Percentiles rank a stretch among this genome's conserved stretches.
These are phyloP conservation scores for Netta rufina DNA, from an alignment of 2,797 vertebrate species.

Conservation along the genomic window DNA sequence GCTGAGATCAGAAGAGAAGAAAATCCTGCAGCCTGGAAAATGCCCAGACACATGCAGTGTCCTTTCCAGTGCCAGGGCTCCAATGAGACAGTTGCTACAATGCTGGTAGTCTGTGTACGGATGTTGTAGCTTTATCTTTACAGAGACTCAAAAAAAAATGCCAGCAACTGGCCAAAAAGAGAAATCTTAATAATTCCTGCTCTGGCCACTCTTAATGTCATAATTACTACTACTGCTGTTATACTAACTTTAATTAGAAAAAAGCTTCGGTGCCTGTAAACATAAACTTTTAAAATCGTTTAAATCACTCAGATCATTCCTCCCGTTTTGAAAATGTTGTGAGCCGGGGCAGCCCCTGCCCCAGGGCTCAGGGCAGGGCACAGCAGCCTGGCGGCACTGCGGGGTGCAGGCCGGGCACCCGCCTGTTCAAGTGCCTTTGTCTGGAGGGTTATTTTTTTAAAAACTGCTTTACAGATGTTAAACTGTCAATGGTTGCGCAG, in stretches of 20 bases:
- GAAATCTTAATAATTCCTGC: constrained; percentile 49
- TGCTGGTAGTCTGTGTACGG: constrained; percentile 9
- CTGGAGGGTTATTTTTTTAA: neutral
- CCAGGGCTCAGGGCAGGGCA: neutral
- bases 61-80: constrained; percentile 32
- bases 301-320: neutral
- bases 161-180: neutral
- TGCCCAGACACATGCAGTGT: constrained; percentile 39
- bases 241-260: neutral
- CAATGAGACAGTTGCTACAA: constrained; percentile 15
- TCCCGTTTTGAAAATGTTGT: neutral
- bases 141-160: constrained; percentile 12
- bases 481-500: neutral
- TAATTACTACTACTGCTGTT: neutral
- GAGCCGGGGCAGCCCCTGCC: neutral
- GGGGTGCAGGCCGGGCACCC: neutral
- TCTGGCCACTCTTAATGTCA: neutral
- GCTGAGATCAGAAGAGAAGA: constrained; percentile 54
- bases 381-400: too few relatives aligned
- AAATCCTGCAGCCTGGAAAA: constrained; percentile 71
- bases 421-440: neutral
- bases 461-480: neutral
- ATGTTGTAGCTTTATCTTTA: constrained; percentile 24
- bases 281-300: neutral
- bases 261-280: neutral